Evolutionary conservation across 1,140 invertebrate species (phyloP).

Genomic region (Aphidius ervi): DNA sequence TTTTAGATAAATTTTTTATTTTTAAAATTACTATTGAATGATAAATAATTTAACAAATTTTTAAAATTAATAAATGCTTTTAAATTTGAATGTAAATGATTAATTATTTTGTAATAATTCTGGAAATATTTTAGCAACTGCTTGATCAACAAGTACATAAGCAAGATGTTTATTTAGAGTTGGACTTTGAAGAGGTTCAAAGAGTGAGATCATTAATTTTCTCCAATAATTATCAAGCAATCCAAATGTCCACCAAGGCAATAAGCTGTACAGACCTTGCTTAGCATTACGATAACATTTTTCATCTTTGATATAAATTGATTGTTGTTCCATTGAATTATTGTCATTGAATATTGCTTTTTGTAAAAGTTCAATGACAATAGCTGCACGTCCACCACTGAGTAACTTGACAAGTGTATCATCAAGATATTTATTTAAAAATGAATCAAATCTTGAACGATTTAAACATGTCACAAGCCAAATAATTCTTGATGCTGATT

Average conservation of each 20-base stretch:
- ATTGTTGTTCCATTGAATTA: conserved; percentile 20
- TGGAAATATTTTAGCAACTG: conserved; percentile 51
- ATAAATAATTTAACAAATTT: no score
- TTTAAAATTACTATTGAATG: no score
- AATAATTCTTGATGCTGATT: conserved; percentile 31
- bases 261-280: conserved; percentile 39
- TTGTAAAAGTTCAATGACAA: conserved; percentile 43
- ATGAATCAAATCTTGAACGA: conserved; percentile 38
- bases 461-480: conserved; percentile 42
- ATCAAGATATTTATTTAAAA: conserved; percentile 36
- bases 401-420: conserved; percentile 41
- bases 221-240: conserved; percentile 39
- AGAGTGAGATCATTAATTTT: conserved; percentile 40
- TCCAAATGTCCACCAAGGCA: conserved; percentile 44
- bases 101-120: conserved; percentile 37
- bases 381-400: conserved; percentile 43
- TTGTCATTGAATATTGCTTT: conserved; percentile 35
- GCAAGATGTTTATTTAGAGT: conserved; percentile 50
- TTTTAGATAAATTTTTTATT: no score
- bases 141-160: conserved; percentile 50
- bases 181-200: conserved; percentile 45
- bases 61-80: no score
- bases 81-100: background rate
- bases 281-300: conserved; percentile 39
- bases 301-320: conserved; percentile 18